These are phyloP conservation scores for Mastomys coucha DNA, from an alignment of 2,113 vertebrate genomes.

Conservation along the genomic window DNA sequence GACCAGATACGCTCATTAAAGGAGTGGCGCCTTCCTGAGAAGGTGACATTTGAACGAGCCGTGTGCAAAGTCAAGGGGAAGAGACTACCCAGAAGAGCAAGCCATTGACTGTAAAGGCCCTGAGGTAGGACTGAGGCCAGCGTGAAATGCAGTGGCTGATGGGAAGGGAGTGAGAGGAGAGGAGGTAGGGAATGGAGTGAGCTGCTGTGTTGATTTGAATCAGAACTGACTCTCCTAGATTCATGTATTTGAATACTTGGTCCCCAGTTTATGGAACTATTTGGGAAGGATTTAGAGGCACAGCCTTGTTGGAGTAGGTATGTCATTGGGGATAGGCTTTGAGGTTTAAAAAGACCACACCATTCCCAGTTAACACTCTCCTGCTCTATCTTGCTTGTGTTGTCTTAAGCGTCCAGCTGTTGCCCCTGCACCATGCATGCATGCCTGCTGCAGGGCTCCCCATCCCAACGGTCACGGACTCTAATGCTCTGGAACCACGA, in stretches of 20 bases:
- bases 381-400: neutral
- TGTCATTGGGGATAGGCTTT: neutral
- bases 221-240: neutral
- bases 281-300: neutral
- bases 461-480: neutral
- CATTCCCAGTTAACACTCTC: neutral
- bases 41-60: neutral
- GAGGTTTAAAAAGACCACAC: neutral
- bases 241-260: neutral
- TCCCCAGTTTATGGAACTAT: neutral
- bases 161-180: neutral
- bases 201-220: neutral
- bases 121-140: neutral
- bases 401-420: neutral
- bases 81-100: neutral
- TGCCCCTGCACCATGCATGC: neutral
- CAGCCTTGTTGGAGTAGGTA: neutral
- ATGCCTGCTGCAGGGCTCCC: neutral
- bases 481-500: neutral
- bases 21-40: neutral
- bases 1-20: neutral
- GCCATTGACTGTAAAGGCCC: neutral
- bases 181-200: neutral
- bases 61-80: neutral
- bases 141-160: too few species aligned